These are phyloP conservation scores for Crocodylus rhombifer DNA, from an alignment of 2,797 vertebrate species.

Conservation along the genomic window DNA sequence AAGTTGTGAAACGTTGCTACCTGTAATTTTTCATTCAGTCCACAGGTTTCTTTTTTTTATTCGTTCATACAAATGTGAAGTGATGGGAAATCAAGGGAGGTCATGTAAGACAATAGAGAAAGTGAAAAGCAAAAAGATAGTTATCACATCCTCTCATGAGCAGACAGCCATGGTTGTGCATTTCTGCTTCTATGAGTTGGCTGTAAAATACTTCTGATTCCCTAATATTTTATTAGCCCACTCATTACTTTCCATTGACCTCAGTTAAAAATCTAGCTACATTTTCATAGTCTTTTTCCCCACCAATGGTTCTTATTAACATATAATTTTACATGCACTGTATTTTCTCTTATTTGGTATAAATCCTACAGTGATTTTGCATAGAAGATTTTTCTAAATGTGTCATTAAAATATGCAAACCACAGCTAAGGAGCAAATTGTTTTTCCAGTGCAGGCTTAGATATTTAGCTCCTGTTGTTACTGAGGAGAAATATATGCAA, in stretches of 20 bases:
- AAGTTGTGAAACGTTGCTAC: background rate
- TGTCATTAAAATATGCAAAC: background rate
- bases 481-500: background rate
- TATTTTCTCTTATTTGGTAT: slow-evolving; percentile 7
- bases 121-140: background rate
- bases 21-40: background rate
- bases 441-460: background rate
- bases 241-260: background rate
- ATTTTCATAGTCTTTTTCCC: slow-evolving; percentile 13
- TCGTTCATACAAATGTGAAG: background rate
- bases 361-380: background rate
- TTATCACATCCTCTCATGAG: background rate
- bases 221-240: background rate
- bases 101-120: background rate
- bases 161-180: background rate
- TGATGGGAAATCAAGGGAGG: background rate
- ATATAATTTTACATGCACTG: background rate
- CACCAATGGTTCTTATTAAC: slow-evolving; percentile 8
- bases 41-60: background rate
- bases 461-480: background rate
- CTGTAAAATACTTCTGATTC: slow-evolving; percentile 15
- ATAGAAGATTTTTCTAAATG: background rate
- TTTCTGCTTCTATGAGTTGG: background rate
- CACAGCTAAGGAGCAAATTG: background rate
- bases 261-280: background rate